Percentiles rank a stretch among this genome's conserved stretches.
Conservation (phyloP, 2,888 invertebrate species). For the Muscina levida region DNA sequence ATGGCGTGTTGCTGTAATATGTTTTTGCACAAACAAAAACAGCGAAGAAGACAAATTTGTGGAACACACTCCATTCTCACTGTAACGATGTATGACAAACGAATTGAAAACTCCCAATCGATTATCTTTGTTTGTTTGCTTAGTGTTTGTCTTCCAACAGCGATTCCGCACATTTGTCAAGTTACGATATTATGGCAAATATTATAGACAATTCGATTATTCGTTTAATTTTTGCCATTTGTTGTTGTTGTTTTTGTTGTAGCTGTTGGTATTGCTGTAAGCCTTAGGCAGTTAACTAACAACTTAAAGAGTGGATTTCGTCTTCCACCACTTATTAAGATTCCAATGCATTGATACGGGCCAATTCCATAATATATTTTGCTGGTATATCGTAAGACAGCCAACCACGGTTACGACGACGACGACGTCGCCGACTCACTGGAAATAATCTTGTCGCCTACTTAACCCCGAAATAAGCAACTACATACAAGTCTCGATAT, state of each 20-base stretch:
- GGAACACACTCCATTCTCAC: neutral
- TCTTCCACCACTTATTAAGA: conserved; percentile 36
- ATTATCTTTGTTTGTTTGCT: neutral
- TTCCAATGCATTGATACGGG: conserved; percentile 35
- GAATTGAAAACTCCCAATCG: neutral
- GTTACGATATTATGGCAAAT: conserved; percentile 3
- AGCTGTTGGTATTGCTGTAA: neutral
- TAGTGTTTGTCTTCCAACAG: neutral
- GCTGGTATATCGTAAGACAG: too few relatives aligned
- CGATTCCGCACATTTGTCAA: neutral
- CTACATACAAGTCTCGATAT: conserved; percentile 34
- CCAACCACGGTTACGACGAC: conserved; percentile 9
- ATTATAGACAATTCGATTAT: conserved; percentile 21
- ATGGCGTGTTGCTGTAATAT: conserved; percentile 11
- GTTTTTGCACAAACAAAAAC: neutral
- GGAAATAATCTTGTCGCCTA: conserved; percentile 57
- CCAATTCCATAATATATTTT: conserved; percentile 20
- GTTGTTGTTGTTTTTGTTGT: too few relatives aligned
- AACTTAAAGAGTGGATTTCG: conserved; percentile 11
- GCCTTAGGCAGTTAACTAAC: conserved; percentile 49
- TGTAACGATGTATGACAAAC: neutral
- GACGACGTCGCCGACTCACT: neutral
- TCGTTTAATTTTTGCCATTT: conserved; percentile 19
- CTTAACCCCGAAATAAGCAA: conserved; percentile 53
- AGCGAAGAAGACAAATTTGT: neutral